phyloP scores from a whole-genome alignment of 2,888 invertebrate species.

The Cephus pygmeus region DNA sequence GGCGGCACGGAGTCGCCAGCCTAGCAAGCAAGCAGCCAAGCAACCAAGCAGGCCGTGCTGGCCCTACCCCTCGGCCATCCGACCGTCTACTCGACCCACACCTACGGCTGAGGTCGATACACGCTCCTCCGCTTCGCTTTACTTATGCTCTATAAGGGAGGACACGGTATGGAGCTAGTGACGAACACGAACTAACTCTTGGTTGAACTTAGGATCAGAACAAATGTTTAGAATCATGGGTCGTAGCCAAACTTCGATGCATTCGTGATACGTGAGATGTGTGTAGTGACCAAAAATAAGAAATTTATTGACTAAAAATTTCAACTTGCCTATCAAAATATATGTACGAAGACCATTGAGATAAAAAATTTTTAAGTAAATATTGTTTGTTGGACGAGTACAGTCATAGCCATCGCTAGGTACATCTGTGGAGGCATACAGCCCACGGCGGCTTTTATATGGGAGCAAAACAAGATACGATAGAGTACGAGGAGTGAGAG shows the following conservation, averaged over 20 bases:
- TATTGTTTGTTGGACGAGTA: neutral
- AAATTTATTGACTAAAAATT: neutral
- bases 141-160: conserved; percentile 43
- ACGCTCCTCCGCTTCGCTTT: conserved; percentile 49
- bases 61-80: conserved; percentile 12
- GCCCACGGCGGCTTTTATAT: conserved; percentile 43
- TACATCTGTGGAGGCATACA: conserved; percentile 41
- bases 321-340: neutral
- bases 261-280: neutral
- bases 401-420: conserved; percentile 28
- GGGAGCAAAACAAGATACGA: conserved; percentile 37
- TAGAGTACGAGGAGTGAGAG: conserved; percentile 35
- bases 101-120: conserved; percentile 58
- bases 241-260: neutral
- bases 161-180: conserved; percentile 34
- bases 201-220: neutral
- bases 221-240: neutral
- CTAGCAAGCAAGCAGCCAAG: conserved; percentile 30
- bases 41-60: conserved; percentile 7
- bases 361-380: neutral
- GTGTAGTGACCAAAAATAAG: neutral
- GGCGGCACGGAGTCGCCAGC: conserved; percentile 43
- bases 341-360: neutral
- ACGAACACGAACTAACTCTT: conserved; percentile 14
- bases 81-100: conserved; percentile 47